Base-by-base conservation (phyloP, 2,888 invertebrate species). In the Neoascia interrupta region DNA sequence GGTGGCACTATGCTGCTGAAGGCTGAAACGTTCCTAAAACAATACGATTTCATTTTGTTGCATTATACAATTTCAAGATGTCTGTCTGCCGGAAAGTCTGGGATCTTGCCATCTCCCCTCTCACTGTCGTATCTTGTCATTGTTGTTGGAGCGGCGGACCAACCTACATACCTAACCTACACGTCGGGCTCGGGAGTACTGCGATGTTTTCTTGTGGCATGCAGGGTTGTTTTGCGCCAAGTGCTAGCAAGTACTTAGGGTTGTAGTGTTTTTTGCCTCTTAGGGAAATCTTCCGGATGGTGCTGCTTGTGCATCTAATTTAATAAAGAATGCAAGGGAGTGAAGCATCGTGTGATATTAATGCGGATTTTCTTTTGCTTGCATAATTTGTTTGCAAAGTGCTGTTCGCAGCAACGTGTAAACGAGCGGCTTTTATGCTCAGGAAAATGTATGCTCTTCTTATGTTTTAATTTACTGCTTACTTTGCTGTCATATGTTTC, bases 1-100 rank as follows among this genome's bases (percentile, higher is more conserved):
- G 34, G 31, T 26, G 16, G 16, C 13, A 18, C 5, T 16, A 1
- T 13, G 15, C 39, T 53, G 61, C 51, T 54, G 64, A 41, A 43
- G 45, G 37, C 47, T 72, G 60, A 53, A 61, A 61, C 60, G 61
- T 41, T 56, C 28, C 70, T 37, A 53, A 58, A 45, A 76, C 76
- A 79, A 79, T 76, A 60, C 66, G 73, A 66, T 66, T 79, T 61
- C 72, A 73, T 61, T 60, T 68, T 73, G 73, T 79, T 68, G 79
- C 79, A 79, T 79, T 79, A 79, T 79, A 54, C 79, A 61, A 56
- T 56, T 61, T 79, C 64, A 79, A 79, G 79, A 73, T 79, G 73
- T 79, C 79, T 66, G 79, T 79, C 79, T 79, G 66, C 79, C 73
- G 54, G 73, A 73, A 54, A 61, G 79, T 73, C 79, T 79, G 61